Evolutionary conservation across 2,797 vertebrate species (phyloP), one percentile per base, ranked within the genome.

Genomic region (Carduelis carduelis): DNA sequence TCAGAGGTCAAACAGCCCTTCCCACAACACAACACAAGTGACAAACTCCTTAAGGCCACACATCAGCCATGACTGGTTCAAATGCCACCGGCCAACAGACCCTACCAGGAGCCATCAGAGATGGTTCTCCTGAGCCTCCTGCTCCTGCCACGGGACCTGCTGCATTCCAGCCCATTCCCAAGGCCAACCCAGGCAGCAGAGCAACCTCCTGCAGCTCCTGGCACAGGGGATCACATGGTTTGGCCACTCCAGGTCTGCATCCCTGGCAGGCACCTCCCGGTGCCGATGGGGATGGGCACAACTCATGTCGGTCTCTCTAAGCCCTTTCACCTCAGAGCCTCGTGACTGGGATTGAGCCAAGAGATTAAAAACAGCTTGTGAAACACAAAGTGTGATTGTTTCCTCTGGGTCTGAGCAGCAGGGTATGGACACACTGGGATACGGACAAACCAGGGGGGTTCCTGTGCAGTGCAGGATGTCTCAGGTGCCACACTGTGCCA

Each of bases 251-350:
- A 43, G 56, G 43, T 6, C 41, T 16, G 37, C 47, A 47, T 5
- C 56, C 3, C 77, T 23, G 4, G 52, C 8, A 24, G 44, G 1
- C 1, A 0, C 32, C 22, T 24, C 83, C n/a, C 1, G 0, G 57
- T 12, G 46, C 77, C 0, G 0, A 32, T 12, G 55, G 74, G 55
- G 63, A 56, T 1, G 0, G 76, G 7, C 28, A 35, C 11, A 0
- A 72, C 17, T 49, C 60, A 4, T 12, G 47, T 1, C 0, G 6
- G 47, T 13, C 88, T 24, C 75, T 27, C 11, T 85, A 68, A 95
- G 53, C 71, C 84, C 90, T 37, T 89, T 66, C 88, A 82, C 89
- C 64, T 80, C 39, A 7, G n/a, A 74, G 75, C 72, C 93, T 55
- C 68, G 5, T 92, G 93, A 89, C 93, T 41, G 78, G 72, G 95